Evolutionary conservation across 2,113 vertebrate genomes (phyloP).

Genomic region (Lampris incognitus): DNA sequence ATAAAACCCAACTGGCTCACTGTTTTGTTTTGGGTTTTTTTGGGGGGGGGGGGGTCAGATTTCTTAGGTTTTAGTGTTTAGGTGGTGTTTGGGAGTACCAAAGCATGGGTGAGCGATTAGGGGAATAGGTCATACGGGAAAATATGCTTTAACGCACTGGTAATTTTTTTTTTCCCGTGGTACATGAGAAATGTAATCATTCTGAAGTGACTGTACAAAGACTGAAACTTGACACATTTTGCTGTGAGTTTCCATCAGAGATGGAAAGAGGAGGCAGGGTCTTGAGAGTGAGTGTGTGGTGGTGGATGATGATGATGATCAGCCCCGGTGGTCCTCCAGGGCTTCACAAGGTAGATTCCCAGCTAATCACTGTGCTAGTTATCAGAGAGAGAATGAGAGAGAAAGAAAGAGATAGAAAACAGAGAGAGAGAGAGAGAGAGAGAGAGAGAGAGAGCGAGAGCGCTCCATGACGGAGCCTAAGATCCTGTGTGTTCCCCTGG

Average conservation of each 20-base stretch:
- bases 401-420: constrained; percentile 34
- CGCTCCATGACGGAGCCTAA: constrained; percentile 49
- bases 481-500: constrained; percentile 66
- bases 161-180: neutral
- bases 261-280: neutral
- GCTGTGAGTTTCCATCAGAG: constrained; percentile 12
- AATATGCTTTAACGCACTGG: neutral
- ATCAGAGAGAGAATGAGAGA: constrained; percentile 36
- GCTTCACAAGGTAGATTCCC: constrained; percentile 49
- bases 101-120: neutral
- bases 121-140: neutral
- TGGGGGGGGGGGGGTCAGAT: no score
- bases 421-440: constrained; percentile 9
- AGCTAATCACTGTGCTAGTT: constrained; percentile 20
- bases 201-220: neutral
- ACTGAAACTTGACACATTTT: neutral
- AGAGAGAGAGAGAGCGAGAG: neutral
- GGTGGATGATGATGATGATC: constrained; percentile 33
- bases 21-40: no score
- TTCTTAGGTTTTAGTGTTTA: no score
- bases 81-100: neutral
- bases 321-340: constrained; percentile 50
- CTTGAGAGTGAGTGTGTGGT: constrained; percentile 21
- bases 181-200: neutral
- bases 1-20: neutral